Evolutionary conservation across 2,888 invertebrate species (phyloP), one percentile per base, ranked within the genome.

Genomic region (Cerceris ruficornis): DNA sequence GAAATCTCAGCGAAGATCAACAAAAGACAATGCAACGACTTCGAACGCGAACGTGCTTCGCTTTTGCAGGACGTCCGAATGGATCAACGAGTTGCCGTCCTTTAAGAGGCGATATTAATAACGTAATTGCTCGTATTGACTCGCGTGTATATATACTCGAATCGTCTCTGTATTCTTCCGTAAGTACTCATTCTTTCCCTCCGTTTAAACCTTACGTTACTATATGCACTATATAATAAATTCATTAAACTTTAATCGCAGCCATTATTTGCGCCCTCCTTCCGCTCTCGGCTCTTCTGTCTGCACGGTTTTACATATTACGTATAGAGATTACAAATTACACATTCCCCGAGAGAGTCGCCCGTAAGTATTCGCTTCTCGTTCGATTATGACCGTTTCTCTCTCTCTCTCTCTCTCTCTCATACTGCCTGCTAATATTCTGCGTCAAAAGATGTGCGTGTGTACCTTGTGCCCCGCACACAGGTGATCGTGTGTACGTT

Each of bases 1-100:
- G 14, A 41, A 42, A 43, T n/a, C 57, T 52, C 14, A 46, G 67
- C 66, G 60, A 52, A 73, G 50, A 67, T 67, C 65, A 67, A 72
- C 46, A 73, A 71, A 60, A 64, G 74, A 68, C 75, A 62, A 73
- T 66, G 58, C 69, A 70, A 8, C 67, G 4, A 28, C 28, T 28
- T 28, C 28, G 28, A 28, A 28, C 28, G 28, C 28, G 28, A 28
- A 28, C 28, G 28, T 28, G 28, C 28, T 28, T 14, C n/a, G 7
- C 50, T 11, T 50, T 75, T 70, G 69, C 88, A 88, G 88, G 87
- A 90, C 89, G 88, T 91, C 90, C 91, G 91, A 90, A 91, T 91
- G 90, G 85, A 91, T 91, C 86, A 90, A 91, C 90, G 88, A 86
- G 85, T n/a, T 86, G 83, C 83, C 87, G 86, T 87, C 84, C 86